phyloP scores from a whole-genome alignment of 2,888 invertebrate genomes.

The Salticus scenicus region DNA sequence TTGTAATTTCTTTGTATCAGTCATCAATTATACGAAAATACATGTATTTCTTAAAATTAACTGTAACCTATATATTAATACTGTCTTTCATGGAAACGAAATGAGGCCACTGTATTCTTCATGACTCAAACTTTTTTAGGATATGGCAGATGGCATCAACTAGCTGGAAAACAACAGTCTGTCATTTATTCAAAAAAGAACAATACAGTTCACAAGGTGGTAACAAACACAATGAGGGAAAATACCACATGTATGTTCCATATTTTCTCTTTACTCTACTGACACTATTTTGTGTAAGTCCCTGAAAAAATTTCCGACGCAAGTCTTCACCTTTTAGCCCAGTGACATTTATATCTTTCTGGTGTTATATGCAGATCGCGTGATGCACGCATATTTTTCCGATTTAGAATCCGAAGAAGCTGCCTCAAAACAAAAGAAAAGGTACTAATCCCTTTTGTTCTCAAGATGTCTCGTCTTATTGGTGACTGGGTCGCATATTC shows the following conservation, averaged over 20 bases:
- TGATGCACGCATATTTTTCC: slow-evolving; percentile 7
- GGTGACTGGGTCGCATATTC: slow-evolving; percentile 45
- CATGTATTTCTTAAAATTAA: no score
- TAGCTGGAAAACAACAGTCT: neutral
- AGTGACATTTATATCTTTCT: slow-evolving; percentile 33
- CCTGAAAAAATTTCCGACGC: slow-evolving; percentile 15
- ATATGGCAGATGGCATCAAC: neutral
- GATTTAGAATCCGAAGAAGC: slow-evolving; percentile 22
- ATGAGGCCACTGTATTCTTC: neutral
- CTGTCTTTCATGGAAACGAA: no score
- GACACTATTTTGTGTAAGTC: slow-evolving; percentile 32
- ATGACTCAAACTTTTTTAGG: neutral
- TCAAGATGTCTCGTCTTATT: neutral
- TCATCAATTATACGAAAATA: no score
- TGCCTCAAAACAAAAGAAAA: slow-evolving; percentile 30
- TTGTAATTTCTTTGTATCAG: no score
- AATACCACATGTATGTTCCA: neutral
- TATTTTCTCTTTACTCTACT: slow-evolving; percentile 30
- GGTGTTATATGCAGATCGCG: slow-evolving; percentile 22
- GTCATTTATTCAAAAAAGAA: neutral
- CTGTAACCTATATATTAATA: no score
- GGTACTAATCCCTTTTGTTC: neutral
- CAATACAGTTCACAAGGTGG: neutral
- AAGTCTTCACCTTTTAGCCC: slow-evolving; percentile 52
- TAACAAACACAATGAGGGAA: neutral